These are phyloP conservation scores for Psettodes erumei DNA, from an alignment of 2,113 vertebrate genomes.

Conservation along the genomic window DNA sequence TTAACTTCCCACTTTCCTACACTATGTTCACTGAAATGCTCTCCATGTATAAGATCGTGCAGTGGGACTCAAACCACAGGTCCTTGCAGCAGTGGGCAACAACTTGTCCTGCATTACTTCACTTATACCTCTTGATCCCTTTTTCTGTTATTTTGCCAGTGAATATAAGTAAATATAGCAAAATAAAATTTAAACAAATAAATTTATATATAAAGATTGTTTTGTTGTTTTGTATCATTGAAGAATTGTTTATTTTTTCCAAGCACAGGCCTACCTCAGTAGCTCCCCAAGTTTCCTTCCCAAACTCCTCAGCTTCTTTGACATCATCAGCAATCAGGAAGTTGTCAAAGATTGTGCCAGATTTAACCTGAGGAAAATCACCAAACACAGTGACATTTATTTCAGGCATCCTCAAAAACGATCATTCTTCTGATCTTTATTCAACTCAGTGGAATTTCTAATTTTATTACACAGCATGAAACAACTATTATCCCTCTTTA, in stretches of 20 bases:
- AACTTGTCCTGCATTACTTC: not conserved
- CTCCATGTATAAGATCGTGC: not conserved
- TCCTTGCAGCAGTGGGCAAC: not conserved
- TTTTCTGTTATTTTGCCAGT: too few relatives aligned
- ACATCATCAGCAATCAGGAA: slow-evolving; percentile 85
- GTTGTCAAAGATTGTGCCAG: slow-evolving; percentile 90
- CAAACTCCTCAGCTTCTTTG: slow-evolving; percentile 84
- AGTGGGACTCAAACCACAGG: not conserved
- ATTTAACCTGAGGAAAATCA: slow-evolving; percentile 82
- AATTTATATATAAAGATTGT: too few relatives aligned
- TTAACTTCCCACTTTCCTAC: too few relatives aligned
- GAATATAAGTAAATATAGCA: too few relatives aligned
- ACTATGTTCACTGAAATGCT: not conserved
- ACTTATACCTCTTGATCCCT: too few relatives aligned
- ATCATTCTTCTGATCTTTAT: not conserved
- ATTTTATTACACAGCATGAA: not conserved
- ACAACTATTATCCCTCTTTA: not conserved
- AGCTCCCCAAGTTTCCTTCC: slow-evolving; percentile 83
- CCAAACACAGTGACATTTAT: not conserved
- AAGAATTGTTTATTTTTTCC: not conserved
- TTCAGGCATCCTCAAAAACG: not conserved
- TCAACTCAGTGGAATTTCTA: slow-evolving; percentile 8
- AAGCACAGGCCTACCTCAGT: slow-evolving; percentile 75
- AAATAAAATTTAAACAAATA: too few relatives aligned
- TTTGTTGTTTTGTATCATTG: too few relatives aligned